These are phyloP conservation scores for Thelaira solivaga DNA, from an alignment of 2,888 invertebrate genomes.

Conservation along the genomic window DNA sequence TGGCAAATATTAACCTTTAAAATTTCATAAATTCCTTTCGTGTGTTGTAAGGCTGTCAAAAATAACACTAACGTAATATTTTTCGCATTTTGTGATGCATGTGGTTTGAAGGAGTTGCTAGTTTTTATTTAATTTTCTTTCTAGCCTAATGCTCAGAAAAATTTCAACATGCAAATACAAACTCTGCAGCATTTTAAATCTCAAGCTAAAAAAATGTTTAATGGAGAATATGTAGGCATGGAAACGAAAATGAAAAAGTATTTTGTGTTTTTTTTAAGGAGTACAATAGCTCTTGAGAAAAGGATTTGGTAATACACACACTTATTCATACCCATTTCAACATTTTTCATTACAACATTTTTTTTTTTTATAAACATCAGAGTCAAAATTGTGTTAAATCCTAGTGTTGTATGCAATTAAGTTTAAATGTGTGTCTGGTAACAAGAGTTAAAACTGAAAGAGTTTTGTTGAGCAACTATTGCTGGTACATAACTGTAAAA, in stretches of 20 bases:
- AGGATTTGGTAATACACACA: background rate
- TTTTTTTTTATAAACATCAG: constrained; percentile 35
- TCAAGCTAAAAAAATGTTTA: constrained; percentile 1
- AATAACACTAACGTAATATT: too few species aligned
- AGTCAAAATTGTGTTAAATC: constrained; percentile 40
- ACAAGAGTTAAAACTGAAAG: background rate
- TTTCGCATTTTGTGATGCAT: too few species aligned
- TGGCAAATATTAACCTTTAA: too few species aligned
- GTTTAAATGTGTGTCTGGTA: background rate
- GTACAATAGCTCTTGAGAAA: background rate
- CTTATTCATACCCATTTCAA: background rate
- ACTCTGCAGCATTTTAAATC: background rate
- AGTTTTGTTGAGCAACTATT: background rate
- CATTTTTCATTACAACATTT: constrained; percentile 27
- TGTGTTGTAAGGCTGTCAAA: too few species aligned
- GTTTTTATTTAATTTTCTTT: too few species aligned
- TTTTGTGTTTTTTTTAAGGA: constrained; percentile 15
- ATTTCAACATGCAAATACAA: too few species aligned
- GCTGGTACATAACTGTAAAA: background rate
- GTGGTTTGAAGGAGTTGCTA: too few species aligned
- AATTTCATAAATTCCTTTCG: too few species aligned
- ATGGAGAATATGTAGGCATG: background rate
- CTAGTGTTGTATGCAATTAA: background rate
- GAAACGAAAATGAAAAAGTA: constrained; percentile 5
- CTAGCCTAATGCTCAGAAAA: too few species aligned